phyloP scores from a whole-genome alignment of 2,797 vertebrate species.

The Spheniscus humboldti region DNA sequence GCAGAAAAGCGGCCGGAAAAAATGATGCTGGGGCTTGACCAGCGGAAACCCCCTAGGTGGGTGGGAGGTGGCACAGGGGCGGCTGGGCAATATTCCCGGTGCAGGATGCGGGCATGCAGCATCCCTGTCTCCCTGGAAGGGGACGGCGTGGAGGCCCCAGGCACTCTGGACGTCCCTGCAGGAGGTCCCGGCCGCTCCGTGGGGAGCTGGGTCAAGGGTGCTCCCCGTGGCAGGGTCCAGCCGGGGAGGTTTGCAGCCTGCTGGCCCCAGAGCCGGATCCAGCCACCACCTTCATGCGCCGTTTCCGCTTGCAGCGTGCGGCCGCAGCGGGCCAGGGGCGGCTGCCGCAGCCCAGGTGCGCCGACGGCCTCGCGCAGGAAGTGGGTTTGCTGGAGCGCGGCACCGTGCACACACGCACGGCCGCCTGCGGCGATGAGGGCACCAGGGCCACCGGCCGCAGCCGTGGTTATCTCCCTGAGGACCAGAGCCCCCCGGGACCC shows the following conservation, averaged over 20 bases:
- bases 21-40: not conserved
- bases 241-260: not conserved
- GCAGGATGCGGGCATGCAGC: not conserved
- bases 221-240: rapidly evolving
- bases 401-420: not conserved
- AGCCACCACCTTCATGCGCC: rapidly evolving
- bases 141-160: rapidly evolving
- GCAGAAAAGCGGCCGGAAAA: not conserved
- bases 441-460: not conserved
- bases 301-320: not conserved
- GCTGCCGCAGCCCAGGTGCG: not conserved
- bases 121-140: rapidly evolving
- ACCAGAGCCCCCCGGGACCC: rapidly evolving
- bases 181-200: rapidly evolving
- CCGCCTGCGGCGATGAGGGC: not conserved
- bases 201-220: not conserved
- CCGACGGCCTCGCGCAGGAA: not conserved
- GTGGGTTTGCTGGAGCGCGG: not conserved
- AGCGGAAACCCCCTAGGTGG: rapidly evolving
- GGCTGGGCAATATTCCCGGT: rapidly evolving
- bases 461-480: rapidly evolving
- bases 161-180: rapidly evolving
- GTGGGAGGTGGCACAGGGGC: not conserved
- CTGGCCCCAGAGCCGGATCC: not conserved
- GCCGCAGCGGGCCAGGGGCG: not conserved